A percentile compares a stretch with the other conserved stretches of the same genome.
Evolutionary conservation across 2,113 vertebrate species (phyloP).

Genomic region (Oreamnos americanus): DNA sequence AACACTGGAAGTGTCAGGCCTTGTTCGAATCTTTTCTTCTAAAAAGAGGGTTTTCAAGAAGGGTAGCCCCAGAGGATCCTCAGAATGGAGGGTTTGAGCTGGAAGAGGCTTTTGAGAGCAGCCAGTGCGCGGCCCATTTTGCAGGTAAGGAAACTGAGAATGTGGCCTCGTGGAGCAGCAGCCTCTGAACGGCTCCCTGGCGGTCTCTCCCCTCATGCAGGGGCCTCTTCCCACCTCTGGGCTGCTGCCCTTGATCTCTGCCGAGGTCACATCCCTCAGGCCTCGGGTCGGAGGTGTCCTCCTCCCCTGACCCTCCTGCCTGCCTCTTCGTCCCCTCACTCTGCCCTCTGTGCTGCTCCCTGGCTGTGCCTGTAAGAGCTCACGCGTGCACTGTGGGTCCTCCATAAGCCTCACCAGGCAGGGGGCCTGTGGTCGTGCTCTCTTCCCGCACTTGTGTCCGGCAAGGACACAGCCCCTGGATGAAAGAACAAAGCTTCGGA

Average conservation of each 20-base stretch:
- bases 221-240: neutral
- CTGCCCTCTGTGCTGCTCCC: neutral
- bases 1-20: neutral
- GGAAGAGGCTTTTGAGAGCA: neutral
- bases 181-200: neutral
- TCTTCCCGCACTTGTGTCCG: neutral
- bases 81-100: neutral
- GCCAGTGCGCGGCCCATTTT: rapidly evolving
- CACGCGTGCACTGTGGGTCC: rapidly evolving
- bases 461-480: neutral
- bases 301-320: neutral
- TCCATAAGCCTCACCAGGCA: neutral
- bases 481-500: neutral
- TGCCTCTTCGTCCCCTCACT: neutral
- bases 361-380: neutral
- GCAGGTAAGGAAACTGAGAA: neutral
- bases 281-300: neutral
- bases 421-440: neutral
- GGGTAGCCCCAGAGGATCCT: neutral
- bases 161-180: neutral
- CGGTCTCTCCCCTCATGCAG: neutral
- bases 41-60: neutral
- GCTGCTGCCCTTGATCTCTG: neutral
- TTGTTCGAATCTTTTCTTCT: neutral
- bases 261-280: neutral